Base-by-base conservation (phyloP, 1,140 invertebrate species). In the Paralvinella palmiformis region DNA sequence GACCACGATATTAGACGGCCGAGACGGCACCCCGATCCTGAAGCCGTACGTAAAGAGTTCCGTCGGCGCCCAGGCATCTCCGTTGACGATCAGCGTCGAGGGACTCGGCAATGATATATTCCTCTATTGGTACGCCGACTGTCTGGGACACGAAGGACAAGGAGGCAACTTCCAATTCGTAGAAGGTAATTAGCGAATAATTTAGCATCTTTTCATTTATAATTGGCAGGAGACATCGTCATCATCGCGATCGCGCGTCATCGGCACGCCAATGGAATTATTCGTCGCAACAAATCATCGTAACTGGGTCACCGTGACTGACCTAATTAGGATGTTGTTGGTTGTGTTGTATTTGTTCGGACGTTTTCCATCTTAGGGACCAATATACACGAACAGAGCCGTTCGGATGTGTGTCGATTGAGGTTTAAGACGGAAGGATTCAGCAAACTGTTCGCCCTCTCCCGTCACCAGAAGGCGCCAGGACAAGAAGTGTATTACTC, bases 111-210 rank as follows among this genome's bases (percentile, higher is more conserved):
- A 88, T 74, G 89, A 91, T 77, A 83, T 88, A 71, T 90, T 89
- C 73, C 70, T 91, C 1, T 87, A 88, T 72, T 91, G 89, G 89
- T 84, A 85, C 0, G 83, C 86, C 0, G 85, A 89, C 68, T 91
- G 89, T 75, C 64, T 74, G 44, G 73, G 73, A 3, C 74, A 79
- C 63, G 82, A 85, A 63, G 81, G 80, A 20, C 73, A 79, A 63
- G 74, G 75, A 17, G 73, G 76, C 33, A 64, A 76, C 60, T 82
- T 76, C 66, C 6, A 22, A 6, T 60, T 60, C 41, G 33, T 60
- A 20, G 41, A 60, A 41, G 58, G 58, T 60, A 36, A 57, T 32
- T 57, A 15, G 13, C 27, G n/a, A n/a, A n/a, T n/a, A n/a, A n/a
- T n/a, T n/a, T n/a, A n/a, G n/a, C n/a, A n/a, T n/a, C n/a, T n/a